These are phyloP conservation scores for Eulacestoma nigropectus DNA, from an alignment of 2,113 vertebrate species.

Conservation along the genomic window DNA sequence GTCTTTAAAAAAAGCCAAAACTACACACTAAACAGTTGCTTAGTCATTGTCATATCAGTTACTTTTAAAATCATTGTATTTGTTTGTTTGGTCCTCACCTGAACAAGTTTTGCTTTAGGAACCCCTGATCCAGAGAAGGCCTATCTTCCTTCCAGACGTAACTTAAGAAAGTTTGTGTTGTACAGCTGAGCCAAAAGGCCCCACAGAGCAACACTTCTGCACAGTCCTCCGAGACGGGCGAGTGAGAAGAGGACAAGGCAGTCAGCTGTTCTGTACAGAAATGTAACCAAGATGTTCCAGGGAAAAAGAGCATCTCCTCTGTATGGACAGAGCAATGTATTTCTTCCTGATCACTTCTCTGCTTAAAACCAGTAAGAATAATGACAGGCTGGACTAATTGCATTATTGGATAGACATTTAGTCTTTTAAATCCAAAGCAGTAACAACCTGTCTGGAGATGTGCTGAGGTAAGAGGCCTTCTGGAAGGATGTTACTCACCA, in stretches of 20 bases:
- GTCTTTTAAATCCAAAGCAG: constrained; percentile 52
- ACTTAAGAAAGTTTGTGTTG: not conserved
- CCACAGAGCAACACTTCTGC: not conserved
- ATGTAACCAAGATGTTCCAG: not conserved
- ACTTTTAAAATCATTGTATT: not conserved
- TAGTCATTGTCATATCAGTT: not conserved
- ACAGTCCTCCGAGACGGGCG: accelerated
- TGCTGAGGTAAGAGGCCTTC: not conserved
- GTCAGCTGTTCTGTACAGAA: not conserved
- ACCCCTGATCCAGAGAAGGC: not conserved
- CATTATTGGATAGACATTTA: constrained; percentile 48
- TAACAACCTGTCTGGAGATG: not conserved
- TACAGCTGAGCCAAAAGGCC: not conserved
- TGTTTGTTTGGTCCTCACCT: not conserved
- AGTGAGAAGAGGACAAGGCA: not conserved
- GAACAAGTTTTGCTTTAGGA: not conserved
- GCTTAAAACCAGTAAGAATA: not conserved
- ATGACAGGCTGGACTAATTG: constrained; percentile 23
- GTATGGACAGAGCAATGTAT: accelerated
- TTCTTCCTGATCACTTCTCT: not conserved
- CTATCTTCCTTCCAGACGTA: not conserved
- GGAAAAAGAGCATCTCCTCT: not conserved
- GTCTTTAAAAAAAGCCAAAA: not conserved
- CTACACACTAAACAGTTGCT: not conserved
- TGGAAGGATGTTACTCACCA: not conserved